These are phyloP conservation scores for Epicampocera succincta DNA, from an alignment of 2,888 invertebrate species.

Conservation along the genomic window DNA sequence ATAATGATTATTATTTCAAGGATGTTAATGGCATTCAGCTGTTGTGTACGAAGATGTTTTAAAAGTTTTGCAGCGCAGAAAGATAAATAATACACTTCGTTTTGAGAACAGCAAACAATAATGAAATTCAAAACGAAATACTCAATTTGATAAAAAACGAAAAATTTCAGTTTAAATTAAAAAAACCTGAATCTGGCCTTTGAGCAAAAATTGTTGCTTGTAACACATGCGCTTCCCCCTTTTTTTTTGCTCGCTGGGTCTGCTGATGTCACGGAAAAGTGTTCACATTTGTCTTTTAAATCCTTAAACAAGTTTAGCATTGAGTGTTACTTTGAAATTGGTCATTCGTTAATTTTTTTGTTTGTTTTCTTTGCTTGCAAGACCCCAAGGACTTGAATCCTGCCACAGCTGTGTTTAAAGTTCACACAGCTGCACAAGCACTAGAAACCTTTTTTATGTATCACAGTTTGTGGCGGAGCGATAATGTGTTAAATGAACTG, in stretches of 20 bases:
- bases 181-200: background rate
- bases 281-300: constrained; percentile 53
- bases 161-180: constrained; percentile 14
- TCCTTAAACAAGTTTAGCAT: constrained; percentile 34
- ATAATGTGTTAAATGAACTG: constrained; percentile 67
- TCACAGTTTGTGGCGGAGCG: constrained; percentile 13
- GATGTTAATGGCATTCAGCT: constrained; percentile 20
- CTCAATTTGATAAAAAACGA: background rate
- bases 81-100: constrained; percentile 31
- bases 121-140: constrained; percentile 32
- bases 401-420: constrained; percentile 10
- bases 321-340: constrained; percentile 2
- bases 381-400: background rate
- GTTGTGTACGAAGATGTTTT: constrained; percentile 6
- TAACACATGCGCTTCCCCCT: constrained; percentile 14
- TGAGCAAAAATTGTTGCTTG: constrained; percentile 23
- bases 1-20: constrained; percentile 23
- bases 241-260: background rate
- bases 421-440: constrained; percentile 26
- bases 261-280: constrained; percentile 23
- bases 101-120: constrained; percentile 25
- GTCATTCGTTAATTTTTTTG: background rate
- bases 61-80: constrained; percentile 24
- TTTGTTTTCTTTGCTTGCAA: background rate
- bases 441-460: constrained; percentile 1